Evolutionary conservation across 2,113 vertebrate genomes (phyloP).

Genomic region (Elephas maximus): DNA sequence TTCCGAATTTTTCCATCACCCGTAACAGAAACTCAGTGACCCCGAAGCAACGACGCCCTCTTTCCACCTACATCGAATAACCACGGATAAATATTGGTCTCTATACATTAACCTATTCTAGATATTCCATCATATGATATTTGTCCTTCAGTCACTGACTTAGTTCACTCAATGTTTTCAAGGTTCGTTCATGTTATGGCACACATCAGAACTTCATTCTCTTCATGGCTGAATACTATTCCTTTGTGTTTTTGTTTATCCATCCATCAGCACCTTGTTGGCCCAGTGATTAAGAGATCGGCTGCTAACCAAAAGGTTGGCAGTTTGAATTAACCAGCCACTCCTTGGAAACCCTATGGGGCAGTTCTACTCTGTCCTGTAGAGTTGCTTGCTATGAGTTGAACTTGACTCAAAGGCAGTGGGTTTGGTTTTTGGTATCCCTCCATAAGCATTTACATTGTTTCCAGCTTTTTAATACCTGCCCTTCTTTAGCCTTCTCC

Average conservation of each 20-base stretch:
- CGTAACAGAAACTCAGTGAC: not conserved
- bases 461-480: conserved; percentile 85
- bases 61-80: not conserved
- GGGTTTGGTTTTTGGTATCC: too few species aligned
- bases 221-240: too few species aligned
- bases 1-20: too few species aligned
- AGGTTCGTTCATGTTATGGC: not conserved
- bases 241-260: not conserved
- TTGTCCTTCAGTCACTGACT: not conserved
- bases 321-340: too few species aligned
- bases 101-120: not conserved
- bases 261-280: too few species aligned
- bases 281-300: too few species aligned
- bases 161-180: not conserved
- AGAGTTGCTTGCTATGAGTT: too few species aligned
- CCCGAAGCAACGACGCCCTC: not conserved
- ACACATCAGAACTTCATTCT: not conserved
- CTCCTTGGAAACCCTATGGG: too few species aligned
- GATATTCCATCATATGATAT: not conserved
- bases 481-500: conserved; percentile 92
- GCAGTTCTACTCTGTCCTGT: too few species aligned
- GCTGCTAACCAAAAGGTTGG: too few species aligned
- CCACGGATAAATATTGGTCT: not conserved
- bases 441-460: not conserved
- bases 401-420: too few species aligned